phyloP scores from a whole-genome alignment of 2,888 invertebrate species.

The Scaptomyza cyrtandrae region DNA sequence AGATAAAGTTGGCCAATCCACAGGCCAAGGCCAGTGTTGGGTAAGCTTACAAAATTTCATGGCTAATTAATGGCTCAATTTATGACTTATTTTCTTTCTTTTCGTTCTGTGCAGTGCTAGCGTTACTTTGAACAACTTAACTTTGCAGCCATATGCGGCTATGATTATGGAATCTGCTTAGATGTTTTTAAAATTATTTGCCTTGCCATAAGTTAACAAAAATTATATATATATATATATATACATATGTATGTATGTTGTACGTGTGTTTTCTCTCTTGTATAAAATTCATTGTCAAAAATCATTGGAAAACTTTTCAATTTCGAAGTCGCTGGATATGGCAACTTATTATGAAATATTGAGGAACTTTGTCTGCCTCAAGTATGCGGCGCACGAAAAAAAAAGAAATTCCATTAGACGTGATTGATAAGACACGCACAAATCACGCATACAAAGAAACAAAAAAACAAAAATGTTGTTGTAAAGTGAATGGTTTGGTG shows the following conservation, averaged over 20 bases:
- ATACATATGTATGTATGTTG: neutral
- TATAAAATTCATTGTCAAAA: slow-evolving; percentile 48
- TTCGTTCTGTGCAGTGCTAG: slow-evolving; percentile 55
- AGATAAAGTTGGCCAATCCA: slow-evolving; percentile 70
- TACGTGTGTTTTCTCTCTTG: neutral
- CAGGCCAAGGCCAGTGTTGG: slow-evolving; percentile 71
- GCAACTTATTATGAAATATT: slow-evolving; percentile 71
- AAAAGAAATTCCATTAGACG: slow-evolving; percentile 74
- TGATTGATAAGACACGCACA: slow-evolving; percentile 82
- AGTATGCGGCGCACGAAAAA: slow-evolving; percentile 33
- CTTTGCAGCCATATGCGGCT: slow-evolving; percentile 78
- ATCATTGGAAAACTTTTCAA: slow-evolving; percentile 72
- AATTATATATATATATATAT: slow-evolving; percentile 10
- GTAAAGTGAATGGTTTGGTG: neutral
- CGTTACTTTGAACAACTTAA: slow-evolving; percentile 59
- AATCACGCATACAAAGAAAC: slow-evolving; percentile 74
- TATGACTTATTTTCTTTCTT: neutral
- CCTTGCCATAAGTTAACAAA: slow-evolving; percentile 46
- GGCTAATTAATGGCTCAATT: slow-evolving; percentile 10
- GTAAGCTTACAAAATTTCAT: slow-evolving; percentile 56
- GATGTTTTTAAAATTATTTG: slow-evolving; percentile 29
- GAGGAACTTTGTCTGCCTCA: slow-evolving; percentile 66
- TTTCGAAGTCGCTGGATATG: slow-evolving; percentile 58
- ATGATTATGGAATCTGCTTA: slow-evolving; percentile 79
- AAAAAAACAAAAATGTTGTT: slow-evolving; percentile 12